These are phyloP conservation scores for Falco naumanni DNA, from an alignment of 2,797 vertebrate genomes.

Conservation along the genomic window DNA sequence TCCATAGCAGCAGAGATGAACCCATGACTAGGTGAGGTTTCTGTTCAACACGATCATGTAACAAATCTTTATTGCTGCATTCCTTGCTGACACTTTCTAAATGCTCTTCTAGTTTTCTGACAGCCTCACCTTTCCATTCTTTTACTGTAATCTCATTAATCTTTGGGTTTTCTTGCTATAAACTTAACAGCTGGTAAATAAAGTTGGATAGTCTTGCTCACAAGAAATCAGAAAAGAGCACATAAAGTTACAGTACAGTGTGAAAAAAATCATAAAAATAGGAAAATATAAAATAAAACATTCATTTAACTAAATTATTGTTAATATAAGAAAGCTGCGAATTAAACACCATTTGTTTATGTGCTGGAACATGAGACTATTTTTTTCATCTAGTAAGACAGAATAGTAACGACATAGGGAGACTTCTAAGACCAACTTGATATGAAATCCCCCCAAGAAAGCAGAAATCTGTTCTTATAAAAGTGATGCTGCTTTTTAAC, in stretches of 20 bases:
- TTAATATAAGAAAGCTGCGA: background rate
- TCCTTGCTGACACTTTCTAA: background rate
- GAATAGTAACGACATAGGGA: background rate
- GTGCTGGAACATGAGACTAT: background rate
- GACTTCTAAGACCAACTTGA: background rate
- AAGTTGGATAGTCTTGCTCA: background rate
- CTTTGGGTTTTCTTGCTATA: background rate
- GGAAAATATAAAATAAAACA: background rate
- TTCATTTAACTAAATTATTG: background rate
- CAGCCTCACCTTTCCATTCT: background rate
- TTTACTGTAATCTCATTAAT: background rate
- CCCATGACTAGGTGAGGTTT: background rate
- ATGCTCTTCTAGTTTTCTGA: background rate
- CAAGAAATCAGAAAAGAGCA: background rate
- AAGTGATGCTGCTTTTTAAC: background rate
- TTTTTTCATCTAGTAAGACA: background rate
- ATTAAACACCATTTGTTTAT: background rate
- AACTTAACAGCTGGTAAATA: background rate
- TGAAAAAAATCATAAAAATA: background rate
- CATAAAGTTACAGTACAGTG: fast-evolving
- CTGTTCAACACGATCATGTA: background rate
- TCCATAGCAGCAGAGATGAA: background rate
- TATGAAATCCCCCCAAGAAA: background rate
- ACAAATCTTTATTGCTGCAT: background rate
- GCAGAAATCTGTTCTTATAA: background rate